Percentiles rank a stretch among this genome's conserved stretches.
Conservation (phyloP, 2,797 vertebrate genomes). For the Eutrigla gurnardus region DNA sequence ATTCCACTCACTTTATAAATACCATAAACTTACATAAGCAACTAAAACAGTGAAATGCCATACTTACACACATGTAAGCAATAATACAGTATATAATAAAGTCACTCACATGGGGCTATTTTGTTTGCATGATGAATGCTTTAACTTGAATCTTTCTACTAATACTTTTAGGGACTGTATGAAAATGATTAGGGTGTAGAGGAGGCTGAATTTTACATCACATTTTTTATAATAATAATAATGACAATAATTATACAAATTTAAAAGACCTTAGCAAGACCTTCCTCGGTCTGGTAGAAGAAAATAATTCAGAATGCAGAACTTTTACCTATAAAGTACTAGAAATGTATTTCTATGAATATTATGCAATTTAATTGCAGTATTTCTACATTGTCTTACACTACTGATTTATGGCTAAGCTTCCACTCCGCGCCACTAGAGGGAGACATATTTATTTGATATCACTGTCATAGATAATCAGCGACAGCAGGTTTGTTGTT, state of each 20-base stretch:
- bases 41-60: background rate
- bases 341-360: background rate
- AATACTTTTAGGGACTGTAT: background rate
- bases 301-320: background rate
- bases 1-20: background rate
- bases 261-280: background rate
- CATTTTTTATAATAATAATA: background rate
- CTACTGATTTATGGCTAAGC: background rate
- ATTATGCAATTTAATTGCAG: background rate
- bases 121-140: background rate
- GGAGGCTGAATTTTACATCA: background rate
- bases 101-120: background rate
- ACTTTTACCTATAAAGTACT: background rate
- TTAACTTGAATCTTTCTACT: background rate
- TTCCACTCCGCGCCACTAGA: conserved; percentile 69
- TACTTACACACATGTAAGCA: background rate
- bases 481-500: conserved; percentile 64
- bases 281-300: background rate
- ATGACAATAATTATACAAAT: background rate
- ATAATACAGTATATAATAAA: background rate
- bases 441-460: background rate
- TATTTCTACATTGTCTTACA: background rate
- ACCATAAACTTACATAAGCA: background rate
- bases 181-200: background rate
- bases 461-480: background rate